Conservation (phyloP, 2,113 vertebrate genomes). For the Myiopsitta monachus region DNA sequence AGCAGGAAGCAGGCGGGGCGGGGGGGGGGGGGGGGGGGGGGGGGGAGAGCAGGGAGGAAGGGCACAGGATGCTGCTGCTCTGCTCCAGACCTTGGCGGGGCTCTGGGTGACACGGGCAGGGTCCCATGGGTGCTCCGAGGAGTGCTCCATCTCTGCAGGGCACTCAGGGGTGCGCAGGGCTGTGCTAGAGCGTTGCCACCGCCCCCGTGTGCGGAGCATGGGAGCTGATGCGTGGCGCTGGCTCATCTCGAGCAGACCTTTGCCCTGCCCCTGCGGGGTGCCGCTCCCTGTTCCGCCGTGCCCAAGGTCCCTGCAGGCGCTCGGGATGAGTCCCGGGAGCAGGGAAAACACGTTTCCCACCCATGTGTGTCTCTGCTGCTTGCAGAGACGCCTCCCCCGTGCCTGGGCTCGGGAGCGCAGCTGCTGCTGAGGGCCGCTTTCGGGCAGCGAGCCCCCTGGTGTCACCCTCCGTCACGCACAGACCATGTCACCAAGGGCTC, state of each 20-base stretch:
- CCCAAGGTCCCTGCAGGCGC: background rate
- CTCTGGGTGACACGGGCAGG: background rate
- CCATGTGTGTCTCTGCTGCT: background rate
- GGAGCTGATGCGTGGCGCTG: background rate
- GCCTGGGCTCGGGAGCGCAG: background rate
- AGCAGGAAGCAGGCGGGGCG: too few species aligned
- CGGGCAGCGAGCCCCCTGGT: background rate
- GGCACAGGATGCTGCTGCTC: background rate
- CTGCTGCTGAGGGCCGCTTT: background rate
- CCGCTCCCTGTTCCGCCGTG: background rate
- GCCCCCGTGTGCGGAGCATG: background rate
- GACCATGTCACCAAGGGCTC: background rate
- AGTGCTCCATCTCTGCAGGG: rapidly evolving
- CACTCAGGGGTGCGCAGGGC: background rate
- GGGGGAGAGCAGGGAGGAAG: background rate
- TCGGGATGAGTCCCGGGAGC: background rate
- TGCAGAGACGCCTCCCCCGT: background rate
- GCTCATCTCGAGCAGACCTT: background rate
- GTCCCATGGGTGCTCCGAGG: background rate
- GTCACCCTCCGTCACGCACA: background rate
- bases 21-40: rapidly evolving
- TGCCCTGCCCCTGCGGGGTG: background rate
- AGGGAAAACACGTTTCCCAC: background rate
- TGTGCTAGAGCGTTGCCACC: background rate
- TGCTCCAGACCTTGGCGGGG: background rate